Conservation (phyloP, 1,140 invertebrate species). For the Nymphalis io region DNA sequence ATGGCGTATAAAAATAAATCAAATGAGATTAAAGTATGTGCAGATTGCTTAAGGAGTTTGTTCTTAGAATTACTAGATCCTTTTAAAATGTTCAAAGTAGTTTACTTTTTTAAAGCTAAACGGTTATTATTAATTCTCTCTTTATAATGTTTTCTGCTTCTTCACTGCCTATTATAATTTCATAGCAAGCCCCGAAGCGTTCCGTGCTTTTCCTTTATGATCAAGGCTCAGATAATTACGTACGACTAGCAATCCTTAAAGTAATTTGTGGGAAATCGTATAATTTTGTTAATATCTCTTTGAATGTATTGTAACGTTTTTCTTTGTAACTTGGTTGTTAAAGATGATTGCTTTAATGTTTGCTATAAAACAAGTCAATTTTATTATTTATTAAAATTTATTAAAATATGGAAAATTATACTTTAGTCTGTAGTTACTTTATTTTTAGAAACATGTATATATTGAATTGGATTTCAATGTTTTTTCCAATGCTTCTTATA, state of each 20-base stretch:
- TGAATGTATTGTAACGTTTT: background rate
- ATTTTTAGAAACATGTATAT: no score
- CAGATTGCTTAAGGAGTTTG: conserved; percentile 22
- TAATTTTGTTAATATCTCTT: conserved; percentile 18
- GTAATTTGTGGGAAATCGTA: conserved; percentile 23
- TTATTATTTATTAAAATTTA: background rate
- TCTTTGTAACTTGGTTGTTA: background rate
- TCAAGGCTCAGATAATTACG: conserved; percentile 34
- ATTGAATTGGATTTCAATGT: no score
- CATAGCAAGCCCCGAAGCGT: conserved; percentile 40
- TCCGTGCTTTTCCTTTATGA: conserved; percentile 50
- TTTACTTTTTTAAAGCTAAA: conserved; percentile 61
- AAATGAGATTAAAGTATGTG: background rate
- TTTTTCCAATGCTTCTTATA: no score
- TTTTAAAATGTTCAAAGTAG: conserved; percentile 66
- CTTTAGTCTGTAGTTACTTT: no score
- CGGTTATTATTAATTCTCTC: conserved; percentile 67
- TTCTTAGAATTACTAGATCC: conserved; percentile 45
- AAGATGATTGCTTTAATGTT: background rate
- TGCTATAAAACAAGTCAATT: background rate
- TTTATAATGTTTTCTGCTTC: conserved; percentile 50
- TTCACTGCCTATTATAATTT: conserved; percentile 47
- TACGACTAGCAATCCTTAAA: conserved; percentile 28
- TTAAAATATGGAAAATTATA: no score
- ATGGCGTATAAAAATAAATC: conserved; percentile 7